Evolutionary conservation across 2,113 vertebrate genomes (phyloP).

Genomic region (Mobula birostris): DNA sequence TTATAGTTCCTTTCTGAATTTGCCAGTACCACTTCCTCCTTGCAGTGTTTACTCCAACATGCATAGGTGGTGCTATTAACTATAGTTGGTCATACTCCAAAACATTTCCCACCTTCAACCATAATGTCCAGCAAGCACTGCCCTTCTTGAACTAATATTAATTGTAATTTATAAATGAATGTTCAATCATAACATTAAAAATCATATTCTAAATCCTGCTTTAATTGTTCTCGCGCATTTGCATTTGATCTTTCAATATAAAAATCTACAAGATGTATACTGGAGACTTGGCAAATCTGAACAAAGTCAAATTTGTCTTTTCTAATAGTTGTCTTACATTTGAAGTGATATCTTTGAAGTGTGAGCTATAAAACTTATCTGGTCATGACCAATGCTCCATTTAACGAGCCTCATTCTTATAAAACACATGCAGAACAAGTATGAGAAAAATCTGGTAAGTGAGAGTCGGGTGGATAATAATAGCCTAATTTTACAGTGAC

Average conservation of each 20-base stretch:
- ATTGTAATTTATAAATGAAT: background rate
- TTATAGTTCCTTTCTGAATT: background rate
- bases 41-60: background rate
- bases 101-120: background rate
- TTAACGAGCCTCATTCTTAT: background rate
- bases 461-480: background rate
- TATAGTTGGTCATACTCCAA: background rate
- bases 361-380: background rate
- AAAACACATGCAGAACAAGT: background rate
- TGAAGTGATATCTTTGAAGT: background rate
- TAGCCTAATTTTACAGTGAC: background rate
- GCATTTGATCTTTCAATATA: background rate
- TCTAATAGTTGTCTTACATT: background rate
- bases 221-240: background rate
- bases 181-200: background rate
- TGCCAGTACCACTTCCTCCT: slow-evolving; percentile 22
- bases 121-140: background rate
- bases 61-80: background rate
- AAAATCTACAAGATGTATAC: background rate
- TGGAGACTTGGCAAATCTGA: background rate
- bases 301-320: background rate
- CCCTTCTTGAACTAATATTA: background rate
- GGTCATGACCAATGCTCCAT: background rate
- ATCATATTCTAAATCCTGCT: background rate
- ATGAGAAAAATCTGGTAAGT: background rate